Evolutionary conservation across 2,113 vertebrate species (phyloP), one percentile per base, ranked within the genome.

Genomic region (Microcebus tavaratra): DNA sequence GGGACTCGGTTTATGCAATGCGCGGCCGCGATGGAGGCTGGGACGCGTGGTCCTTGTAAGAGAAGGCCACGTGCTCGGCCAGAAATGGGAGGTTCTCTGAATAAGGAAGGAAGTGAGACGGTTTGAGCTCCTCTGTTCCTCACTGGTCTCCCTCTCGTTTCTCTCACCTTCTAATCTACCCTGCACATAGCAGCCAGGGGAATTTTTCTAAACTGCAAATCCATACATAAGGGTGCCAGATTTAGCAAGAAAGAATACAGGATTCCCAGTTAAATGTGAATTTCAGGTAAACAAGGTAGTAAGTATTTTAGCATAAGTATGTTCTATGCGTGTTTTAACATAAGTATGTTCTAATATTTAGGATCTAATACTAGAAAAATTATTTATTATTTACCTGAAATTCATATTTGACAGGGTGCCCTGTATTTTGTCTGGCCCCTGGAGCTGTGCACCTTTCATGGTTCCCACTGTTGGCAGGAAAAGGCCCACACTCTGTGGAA

Each of bases 151-250:
- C 20, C 13, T 42, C 29, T 39, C 50, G 80, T 50, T 70, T 55
- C 53, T 91, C 11, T 83, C 21, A 36, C 31, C 11, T n/a, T 75
- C 29, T 87, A 5, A 88, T 45, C 34, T 27, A 65, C 17, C 55
- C 50, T 80, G 72, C 23, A 67, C 25, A 21, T 36, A 50, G 65
- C 20, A 76, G 45, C 50, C 42, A 57, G 61, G 17, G 45, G 6
- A 14, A 75, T 90, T 83, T 67, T 81, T 93, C 48, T 89, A 63
- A 96, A 70, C 93, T 68, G 79, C 23, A 57, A 85, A 83, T 89
- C 61, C 13, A 3, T 67, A 81, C 17, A 29, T 9, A 72, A 12
- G 7, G 21, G 72, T 70, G 39, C 83, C 53, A 91, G 50, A 63
- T 87, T 61, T 39, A 68, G 48, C 65, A 72, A 90, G 63, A 31